Evolutionary conservation across 2,797 vertebrate genomes (phyloP), one percentile per base, ranked within the genome.

Genomic region (Octomys mimax): DNA sequence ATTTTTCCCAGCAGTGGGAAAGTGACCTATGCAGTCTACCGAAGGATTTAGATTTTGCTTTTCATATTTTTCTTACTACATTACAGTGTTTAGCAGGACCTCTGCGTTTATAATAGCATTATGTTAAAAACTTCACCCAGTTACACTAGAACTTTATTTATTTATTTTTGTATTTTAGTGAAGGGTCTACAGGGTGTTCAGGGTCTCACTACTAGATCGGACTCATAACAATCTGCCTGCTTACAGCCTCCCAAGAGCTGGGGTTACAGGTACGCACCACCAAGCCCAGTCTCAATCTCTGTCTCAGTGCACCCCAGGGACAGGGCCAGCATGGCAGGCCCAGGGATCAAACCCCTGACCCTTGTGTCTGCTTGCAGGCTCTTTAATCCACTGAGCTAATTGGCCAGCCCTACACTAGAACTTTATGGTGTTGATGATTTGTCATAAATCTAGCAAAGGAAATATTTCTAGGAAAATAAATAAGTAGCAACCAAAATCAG

Each of bases 31-130:
- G 13, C 10, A 42, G 39, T 73, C 42, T 46, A 28, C 6, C 46
- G 73, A 75, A 46, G 46, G 36, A 95, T 39, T 92, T 95, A 46
- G 42, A 64, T 96, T 95, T 42, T 54, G 59, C 46, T 96, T 92
- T 61, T 70, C 66, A 57, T 88, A 36, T 82, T 96, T 97, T 92
- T 97, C 91, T 89, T 91, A 68, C 70, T 91, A 75, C 49, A 62
- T 6, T 83, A 59, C 18, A 28, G 42, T 2, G 7, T 97, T 97
- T 89, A 86, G 77, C 90, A 78, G 75, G 70, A 96, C 62, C 84
- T 77, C 92, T 21, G n/a, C 36, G 91, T 54, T 87, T 89, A 94
- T 95, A 83, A 92, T 81, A 97, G 46, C 49, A 93, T 68, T 81
- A 52, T 42, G 75, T 49, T 61, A 96, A 92, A 31, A 89, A 42